Base-by-base conservation (phyloP, 1,140 invertebrate species). In the Achroia grisella region DNA sequence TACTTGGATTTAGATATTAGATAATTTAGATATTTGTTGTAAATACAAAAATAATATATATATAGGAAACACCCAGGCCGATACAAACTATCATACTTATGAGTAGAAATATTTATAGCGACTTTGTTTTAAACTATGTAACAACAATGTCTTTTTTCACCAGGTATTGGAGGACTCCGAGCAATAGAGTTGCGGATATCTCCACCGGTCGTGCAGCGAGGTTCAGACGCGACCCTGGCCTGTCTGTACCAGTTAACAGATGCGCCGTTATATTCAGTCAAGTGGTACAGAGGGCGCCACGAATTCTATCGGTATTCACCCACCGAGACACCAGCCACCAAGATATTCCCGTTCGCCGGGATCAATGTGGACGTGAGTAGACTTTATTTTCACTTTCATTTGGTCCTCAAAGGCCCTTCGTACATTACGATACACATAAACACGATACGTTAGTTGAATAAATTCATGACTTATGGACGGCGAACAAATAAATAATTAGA, bases 271-370 rank as follows among this genome's bases (percentile, higher is more conserved):
- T 94, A 94, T 81, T 91, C 91, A 1, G 88, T 94, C 44, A 94
- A 94, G 82, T 94, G 93, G 93, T 94, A 94, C 77, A 88, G 92
- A 41, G 93, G 92, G 8, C 86, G 74, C 31, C 86, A 89, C 56
- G 92, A 93, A 76, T 93, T 93, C 78, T 93, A 93, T 73, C 82
- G 92, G 49, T 93, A 89, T 62, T 89, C 90, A 0, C 91, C 91
- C 0, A 90, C 79, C 1, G 90, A 92, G 46, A 75, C 71, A 10
- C 91, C 91, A 1, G 72, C 86, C 0, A 91, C 87, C 1, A 93
- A 92, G 71, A 88, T 89, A 42, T 93, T 93, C 57, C 89, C 90
- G 4, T 87, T 91, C 28, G 72, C 88, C 3, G 91, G 91, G 30
- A 91, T 93, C 35, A 86, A 90, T 56, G 90, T 94, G 35, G 91